A percentile compares a stretch with the other conserved stretches of the same genome.
Conservation (phyloP, 2,113 vertebrate genomes). For the Xyliphius kryptos region DNA sequence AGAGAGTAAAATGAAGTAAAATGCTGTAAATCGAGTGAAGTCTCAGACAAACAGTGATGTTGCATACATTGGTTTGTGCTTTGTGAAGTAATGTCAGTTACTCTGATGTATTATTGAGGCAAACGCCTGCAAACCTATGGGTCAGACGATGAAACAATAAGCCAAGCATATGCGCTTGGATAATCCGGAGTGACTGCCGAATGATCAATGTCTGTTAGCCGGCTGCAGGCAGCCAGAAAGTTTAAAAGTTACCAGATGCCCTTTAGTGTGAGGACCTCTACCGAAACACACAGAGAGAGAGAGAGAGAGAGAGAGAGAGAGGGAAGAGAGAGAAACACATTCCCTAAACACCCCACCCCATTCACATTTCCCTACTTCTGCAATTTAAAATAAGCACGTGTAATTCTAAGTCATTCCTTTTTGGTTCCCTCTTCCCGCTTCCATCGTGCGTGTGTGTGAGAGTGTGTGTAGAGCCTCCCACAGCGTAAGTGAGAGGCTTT, state of each 20-base stretch:
- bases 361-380: conserved; percentile 14
- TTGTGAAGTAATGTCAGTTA: no score
- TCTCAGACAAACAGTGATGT: no score
- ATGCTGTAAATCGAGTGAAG: no score
- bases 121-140: neutral
- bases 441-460: conserved; percentile 35
- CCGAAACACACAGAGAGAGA: neutral
- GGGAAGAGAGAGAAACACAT: no score
- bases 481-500: conserved; percentile 46
- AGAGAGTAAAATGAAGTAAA: no score
- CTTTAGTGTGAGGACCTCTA: conserved; percentile 7
- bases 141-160: conserved; percentile 1
- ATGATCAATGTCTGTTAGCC: conserved; percentile 12
- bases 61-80: no score
- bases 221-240: conserved; percentile 11
- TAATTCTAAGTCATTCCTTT: conserved; percentile 39
- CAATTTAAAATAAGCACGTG: conserved; percentile 35
- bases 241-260: conserved; percentile 27
- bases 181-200: conserved; percentile 8
- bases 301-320: no score
- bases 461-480: conserved; percentile 56
- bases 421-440: conserved; percentile 11
- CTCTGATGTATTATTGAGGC: no score
- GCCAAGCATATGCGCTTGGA: neutral
- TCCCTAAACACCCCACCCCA: no score